Evolutionary conservation across 2,113 vertebrate species (phyloP), one percentile per base, ranked within the genome.

Genomic region (Panthera leo): DNA sequence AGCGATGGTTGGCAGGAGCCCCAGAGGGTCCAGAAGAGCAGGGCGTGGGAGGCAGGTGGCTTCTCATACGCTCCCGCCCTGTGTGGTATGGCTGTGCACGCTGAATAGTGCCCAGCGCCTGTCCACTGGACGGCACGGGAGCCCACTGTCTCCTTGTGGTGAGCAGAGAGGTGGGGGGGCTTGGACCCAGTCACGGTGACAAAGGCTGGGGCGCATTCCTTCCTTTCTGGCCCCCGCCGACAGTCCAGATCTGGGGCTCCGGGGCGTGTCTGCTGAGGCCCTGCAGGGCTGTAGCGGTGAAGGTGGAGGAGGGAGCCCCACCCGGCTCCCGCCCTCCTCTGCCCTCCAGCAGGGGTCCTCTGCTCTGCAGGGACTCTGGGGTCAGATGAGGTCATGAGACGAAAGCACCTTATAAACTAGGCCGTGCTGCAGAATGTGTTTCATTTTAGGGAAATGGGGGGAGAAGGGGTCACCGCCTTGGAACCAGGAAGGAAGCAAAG

Each of bases 1-100:
- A 0, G 0, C 0, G 0, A 13, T 1, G 36, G 48, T 39, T 88
- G 75, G 61, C 36, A 18, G 16, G 13, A 5, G 71, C 0, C 5
- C 85, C 2, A 42, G 42, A 39, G 61, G 16, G 42, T 42, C 51
- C 51, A 51, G 5, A 21, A 71, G n/a, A 9, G n/a, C 31, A 4
- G 15, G 31, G 14, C 16, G 1, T 73, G 71, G 2, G 71, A 75
- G 71, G 71, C 71, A 27, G 23, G 21, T 13, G 39, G 7, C 36
- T 75, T 75, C 39, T 75, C 23, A 3, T 27, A 75, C 2, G 12
- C 36, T 7, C 45, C 31, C 15, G 31, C 1, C 34, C 51, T 5
- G 13, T 15, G 34, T 51, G 55, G 78, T 45, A 29, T 1, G 5
- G 53, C 31, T 0, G 5, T 51, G 61, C 48, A 68, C 15, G 5